Evolutionary conservation across 2,888 invertebrate genomes (phyloP).

Genomic region (Apodemia zela): DNA sequence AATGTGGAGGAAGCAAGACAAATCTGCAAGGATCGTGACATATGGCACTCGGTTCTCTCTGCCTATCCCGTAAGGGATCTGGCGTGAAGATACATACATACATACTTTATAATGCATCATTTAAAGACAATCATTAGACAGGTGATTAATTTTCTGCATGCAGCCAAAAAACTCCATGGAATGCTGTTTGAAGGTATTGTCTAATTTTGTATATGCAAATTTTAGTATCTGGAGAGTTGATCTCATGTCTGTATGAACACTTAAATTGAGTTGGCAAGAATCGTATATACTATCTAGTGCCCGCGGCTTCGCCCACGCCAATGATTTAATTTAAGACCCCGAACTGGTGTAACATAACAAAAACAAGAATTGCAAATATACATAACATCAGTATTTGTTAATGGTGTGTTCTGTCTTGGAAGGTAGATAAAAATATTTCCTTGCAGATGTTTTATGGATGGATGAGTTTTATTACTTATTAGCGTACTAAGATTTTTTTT

Average conservation of each 20-base stretch:
- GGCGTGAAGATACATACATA: no score
- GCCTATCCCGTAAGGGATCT: no score
- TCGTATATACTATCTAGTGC: background rate
- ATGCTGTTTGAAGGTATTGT: conserved; percentile 49
- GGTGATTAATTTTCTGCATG: conserved; percentile 37
- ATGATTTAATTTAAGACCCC: background rate
- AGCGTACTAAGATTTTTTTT: no score
- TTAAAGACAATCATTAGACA: conserved; percentile 50
- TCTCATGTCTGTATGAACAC: conserved; percentile 10
- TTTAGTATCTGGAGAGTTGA: conserved; percentile 9
- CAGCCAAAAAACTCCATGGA: conserved; percentile 60
- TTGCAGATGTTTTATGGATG: no score
- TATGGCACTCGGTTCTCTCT: no score
- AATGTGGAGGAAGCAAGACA: no score
- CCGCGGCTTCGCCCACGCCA: conserved; percentile 2
- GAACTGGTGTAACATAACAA: background rate
- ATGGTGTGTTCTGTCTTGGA: no score
- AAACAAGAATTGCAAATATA: background rate
- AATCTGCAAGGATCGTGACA: no score
- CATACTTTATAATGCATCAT: no score
- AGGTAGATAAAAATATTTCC: no score
- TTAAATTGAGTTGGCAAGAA: conserved; percentile 3
- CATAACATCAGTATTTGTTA: background rate
- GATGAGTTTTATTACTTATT: no score
- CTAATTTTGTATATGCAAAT: background rate